Evolutionary conservation across 2,888 invertebrate species (phyloP).

Genomic region (Sinelater perroti): DNA sequence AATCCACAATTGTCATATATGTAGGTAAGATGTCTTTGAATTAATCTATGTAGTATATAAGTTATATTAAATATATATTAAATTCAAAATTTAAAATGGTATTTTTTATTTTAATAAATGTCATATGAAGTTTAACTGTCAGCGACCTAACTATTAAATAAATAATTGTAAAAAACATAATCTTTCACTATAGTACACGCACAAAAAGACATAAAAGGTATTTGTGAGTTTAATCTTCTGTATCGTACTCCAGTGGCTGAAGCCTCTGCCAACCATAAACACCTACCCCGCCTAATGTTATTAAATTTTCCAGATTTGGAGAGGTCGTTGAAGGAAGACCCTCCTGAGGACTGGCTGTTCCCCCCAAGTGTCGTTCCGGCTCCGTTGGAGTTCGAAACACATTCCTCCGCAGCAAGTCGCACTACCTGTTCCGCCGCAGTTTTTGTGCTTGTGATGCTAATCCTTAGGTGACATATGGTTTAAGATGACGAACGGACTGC

Average conservation of each 20-base stretch:
- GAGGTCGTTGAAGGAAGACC: slow-evolving; percentile 42
- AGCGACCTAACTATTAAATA: too few species aligned
- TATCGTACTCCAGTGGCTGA: too few species aligned
- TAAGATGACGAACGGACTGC: slow-evolving; percentile 2
- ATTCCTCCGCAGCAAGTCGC: slow-evolving; percentile 45
- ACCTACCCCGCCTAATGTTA: slow-evolving; percentile 10
- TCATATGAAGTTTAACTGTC: too few species aligned
- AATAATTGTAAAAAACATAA: too few species aligned
- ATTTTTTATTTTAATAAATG: too few species aligned
- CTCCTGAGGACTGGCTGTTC: slow-evolving; percentile 54
- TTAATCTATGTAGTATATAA: too few species aligned
- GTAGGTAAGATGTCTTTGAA: too few species aligned
- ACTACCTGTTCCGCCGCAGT: slow-evolving; percentile 12
- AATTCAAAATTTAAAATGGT: too few species aligned
- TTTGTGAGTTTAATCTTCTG: too few species aligned
- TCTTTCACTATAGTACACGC: too few species aligned
- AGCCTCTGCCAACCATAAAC: background rate
- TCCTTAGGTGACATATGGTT: slow-evolving; percentile 22
- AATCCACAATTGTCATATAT: too few species aligned
- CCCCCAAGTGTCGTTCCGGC: slow-evolving; percentile 55
- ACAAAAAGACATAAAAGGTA: background rate
- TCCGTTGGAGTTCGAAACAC: slow-evolving; percentile 55
- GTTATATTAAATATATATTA: too few species aligned
- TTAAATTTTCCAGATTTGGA: slow-evolving; percentile 19
- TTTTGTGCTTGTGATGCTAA: slow-evolving; percentile 31